These are phyloP conservation scores for Netelia inedita DNA, from an alignment of 2,888 invertebrate species.

Conservation along the genomic window DNA sequence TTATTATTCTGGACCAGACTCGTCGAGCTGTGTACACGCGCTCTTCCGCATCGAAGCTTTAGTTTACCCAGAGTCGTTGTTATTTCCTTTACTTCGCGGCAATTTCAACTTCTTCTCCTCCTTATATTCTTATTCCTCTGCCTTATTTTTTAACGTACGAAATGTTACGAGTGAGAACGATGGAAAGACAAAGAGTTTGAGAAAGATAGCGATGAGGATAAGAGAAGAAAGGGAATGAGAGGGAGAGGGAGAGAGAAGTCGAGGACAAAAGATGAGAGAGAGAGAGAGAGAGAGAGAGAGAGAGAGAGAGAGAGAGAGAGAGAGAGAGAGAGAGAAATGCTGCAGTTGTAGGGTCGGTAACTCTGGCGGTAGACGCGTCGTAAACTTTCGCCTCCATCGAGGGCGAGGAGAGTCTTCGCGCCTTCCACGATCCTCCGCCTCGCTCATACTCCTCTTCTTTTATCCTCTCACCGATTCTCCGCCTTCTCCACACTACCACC, in stretches of 20 bases:
- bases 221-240: constrained; percentile 45
- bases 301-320: constrained; percentile 58
- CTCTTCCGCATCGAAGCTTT: constrained; percentile 12
- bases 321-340: constrained; percentile 69
- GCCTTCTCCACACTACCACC: constrained; percentile 57
- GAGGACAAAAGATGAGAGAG: constrained; percentile 55
- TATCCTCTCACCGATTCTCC: constrained; percentile 52
- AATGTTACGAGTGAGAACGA: constrained; percentile 55
- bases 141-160: constrained; percentile 3
- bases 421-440: constrained; percentile 74
- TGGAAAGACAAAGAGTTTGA: constrained; percentile 62
- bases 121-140: constrained; percentile 11
- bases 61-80: constrained; percentile 37
- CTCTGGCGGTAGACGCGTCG: constrained; percentile 82
- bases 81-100: constrained; percentile 41
- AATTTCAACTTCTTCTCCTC: constrained; percentile 33
- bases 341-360: constrained; percentile 82
- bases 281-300: constrained; percentile 56
- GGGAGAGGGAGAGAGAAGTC: constrained; percentile 47
- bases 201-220: constrained; percentile 49
- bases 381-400: constrained; percentile 83
- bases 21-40: constrained; percentile 29
- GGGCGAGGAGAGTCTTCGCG: constrained; percentile 77
- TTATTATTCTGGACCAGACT: neutral
- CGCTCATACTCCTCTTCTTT: constrained; percentile 58